Evolutionary conservation across 2,888 invertebrate genomes (phyloP), one percentile per base, ranked within the genome.

Genomic region (Meteorus cinctellus): DNA sequence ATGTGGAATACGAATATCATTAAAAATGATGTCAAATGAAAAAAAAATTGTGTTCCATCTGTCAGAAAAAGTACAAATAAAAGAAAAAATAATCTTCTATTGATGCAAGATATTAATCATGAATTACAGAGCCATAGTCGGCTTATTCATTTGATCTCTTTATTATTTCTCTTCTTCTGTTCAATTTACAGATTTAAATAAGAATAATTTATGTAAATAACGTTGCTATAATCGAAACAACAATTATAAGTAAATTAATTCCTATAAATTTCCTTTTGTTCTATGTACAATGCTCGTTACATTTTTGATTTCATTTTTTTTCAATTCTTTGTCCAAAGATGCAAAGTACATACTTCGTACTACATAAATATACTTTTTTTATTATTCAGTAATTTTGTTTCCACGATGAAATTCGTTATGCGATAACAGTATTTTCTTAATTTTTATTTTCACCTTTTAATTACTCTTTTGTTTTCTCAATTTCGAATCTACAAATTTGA

Each of bases 221-320:
- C 60, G 82, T 84, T 81, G 79, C 81, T 82, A 83, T 81, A 82
- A 82, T 83, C 83, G 84, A 86, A 86, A 85, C 82, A 82, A 84
- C 83, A 81, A 84, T 76, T 67, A 78, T 80, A 77, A 78, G 82
- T 82, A 82, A 74, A 80, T 82, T 72, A 74, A 81, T 84, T 78
- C 72, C 82, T 84, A 45, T 80, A 69, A 75, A 81, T 16, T 62
- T 55, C 73, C 74, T 55, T 31, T 60, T 59, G 45, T 16, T 60
- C 59, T 81, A 83, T 84, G 62, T 84, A 84, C 83, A 84, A 79
- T 71, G 78, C 62, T 79, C 69, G 72, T 69, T 75, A 34, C 59
- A 16, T 76, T 41, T 48, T 48, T 70, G 16, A 31, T n/a, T 70
- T 41, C 24, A 24, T 69, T 27, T 74, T 51, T 45, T 27, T 74